Evolutionary conservation across 2,797 vertebrate genomes (phyloP).

Genomic region (Sebastes minor): DNA sequence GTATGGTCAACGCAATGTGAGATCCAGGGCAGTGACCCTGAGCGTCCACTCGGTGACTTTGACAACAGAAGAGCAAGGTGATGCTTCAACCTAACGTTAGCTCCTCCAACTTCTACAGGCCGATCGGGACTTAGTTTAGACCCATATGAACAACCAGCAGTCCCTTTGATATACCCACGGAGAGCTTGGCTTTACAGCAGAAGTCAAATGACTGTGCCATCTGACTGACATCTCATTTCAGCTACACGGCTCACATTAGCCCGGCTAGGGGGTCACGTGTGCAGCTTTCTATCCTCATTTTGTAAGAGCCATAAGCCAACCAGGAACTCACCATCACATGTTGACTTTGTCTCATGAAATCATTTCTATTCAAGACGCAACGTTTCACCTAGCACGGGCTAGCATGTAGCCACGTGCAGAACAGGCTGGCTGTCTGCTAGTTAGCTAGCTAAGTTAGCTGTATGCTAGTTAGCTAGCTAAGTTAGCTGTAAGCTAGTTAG

Average conservation of each 20-base stretch:
- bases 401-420: slow-evolving; percentile 41
- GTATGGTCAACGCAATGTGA: neutral
- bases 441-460: neutral
- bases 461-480: too few relatives aligned
- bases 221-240: neutral
- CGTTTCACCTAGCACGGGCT: neutral
- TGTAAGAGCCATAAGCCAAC: accelerated
- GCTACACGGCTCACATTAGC: neutral
- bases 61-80: neutral
- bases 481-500: too few relatives aligned
- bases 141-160: neutral
- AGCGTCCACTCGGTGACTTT: neutral
- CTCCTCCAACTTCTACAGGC: neutral
- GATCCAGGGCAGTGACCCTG: slow-evolving; percentile 24
- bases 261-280: neutral
- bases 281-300: too few relatives aligned
- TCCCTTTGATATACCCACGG: accelerated
- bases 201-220: neutral
- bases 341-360: neutral
- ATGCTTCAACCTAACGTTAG: neutral
- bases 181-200: neutral
- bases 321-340: accelerated
- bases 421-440: neutral
- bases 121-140: neutral
- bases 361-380: neutral